Evolutionary conservation across 2,113 vertebrate genomes (phyloP).

Genomic region (Notothenia rossii): DNA sequence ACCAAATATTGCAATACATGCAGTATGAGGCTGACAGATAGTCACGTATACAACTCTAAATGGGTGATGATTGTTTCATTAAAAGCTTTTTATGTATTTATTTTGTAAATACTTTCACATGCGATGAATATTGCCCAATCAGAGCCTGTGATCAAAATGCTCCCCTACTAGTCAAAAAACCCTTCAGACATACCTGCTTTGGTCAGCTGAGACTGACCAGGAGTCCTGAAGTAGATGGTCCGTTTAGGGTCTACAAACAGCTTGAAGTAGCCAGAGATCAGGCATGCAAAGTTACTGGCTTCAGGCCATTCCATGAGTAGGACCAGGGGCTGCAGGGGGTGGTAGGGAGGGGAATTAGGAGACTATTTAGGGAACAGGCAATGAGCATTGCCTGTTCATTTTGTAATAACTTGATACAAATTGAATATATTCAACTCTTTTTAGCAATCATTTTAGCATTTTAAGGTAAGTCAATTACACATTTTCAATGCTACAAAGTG

Average conservation of each 20-base stretch:
- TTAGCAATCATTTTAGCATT: neutral
- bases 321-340: slow-evolving; percentile 89
- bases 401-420: slow-evolving; percentile 27
- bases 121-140: slow-evolving; percentile 1
- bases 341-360: slow-evolving; percentile 57
- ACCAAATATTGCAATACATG: slow-evolving; percentile 44
- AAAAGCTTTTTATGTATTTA: slow-evolving; percentile 12
- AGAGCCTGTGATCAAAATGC: slow-evolving; percentile 2
- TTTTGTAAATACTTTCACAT: slow-evolving; percentile 1
- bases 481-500: neutral
- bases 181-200: slow-evolving; percentile 94
- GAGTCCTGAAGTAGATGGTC: slow-evolving; percentile 90
- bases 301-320: slow-evolving; percentile 99
- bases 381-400: slow-evolving; percentile 60
- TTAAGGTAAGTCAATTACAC: neutral
- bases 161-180: slow-evolving; percentile 37
- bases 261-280: slow-evolving; percentile 98
- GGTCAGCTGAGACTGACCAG: slow-evolving; percentile 93
- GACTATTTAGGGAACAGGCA: slow-evolving; percentile 62
- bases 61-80: slow-evolving; percentile 13
- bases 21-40: slow-evolving; percentile 33
- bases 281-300: slow-evolving; percentile 96
- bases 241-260: slow-evolving; percentile 97
- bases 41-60: slow-evolving; percentile 1
- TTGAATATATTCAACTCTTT: slow-evolving; percentile 10